phyloP scores from a whole-genome alignment of 2,113 vertebrate species.

The Cryptotis parvus region DNA sequence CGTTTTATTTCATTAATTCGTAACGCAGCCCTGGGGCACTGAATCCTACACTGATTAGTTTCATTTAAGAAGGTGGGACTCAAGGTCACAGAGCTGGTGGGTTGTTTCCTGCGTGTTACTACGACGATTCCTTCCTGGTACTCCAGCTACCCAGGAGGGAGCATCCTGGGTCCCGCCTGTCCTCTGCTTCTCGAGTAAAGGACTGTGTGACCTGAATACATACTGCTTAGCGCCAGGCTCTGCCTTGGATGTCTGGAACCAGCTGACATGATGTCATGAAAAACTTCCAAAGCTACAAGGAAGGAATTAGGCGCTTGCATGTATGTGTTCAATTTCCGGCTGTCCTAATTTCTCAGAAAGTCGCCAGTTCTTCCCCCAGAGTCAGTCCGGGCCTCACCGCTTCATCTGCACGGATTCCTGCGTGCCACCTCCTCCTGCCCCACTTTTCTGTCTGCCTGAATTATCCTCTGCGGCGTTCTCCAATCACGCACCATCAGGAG shows the following conservation, averaged over 20 bases:
- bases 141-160: background rate
- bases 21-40: background rate
- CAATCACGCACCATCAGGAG: background rate
- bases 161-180: background rate
- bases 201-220: slow-evolving; percentile 30
- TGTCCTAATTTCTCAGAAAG: slow-evolving; percentile 57
- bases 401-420: background rate
- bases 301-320: slow-evolving; percentile 57
- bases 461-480: slow-evolving; percentile 30
- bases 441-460: background rate
- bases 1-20: background rate
- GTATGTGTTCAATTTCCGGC: slow-evolving; percentile 62
- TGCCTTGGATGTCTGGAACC: slow-evolving; percentile 59
- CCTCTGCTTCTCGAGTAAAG: slow-evolving; percentile 32
- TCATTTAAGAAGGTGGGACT: background rate
- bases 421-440: background rate
- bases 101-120: background rate
- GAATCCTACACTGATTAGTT: background rate
- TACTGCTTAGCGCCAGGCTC: slow-evolving; percentile 28
- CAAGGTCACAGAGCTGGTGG: background rate
- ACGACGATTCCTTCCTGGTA: background rate
- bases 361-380: background rate
- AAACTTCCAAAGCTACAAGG: slow-evolving; percentile 39
- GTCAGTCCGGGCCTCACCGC: background rate
- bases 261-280: slow-evolving; percentile 69